Evolutionary conservation across 2,888 invertebrate genomes (phyloP), one percentile per base, ranked within the genome.

Genomic region (Sphinx pinastri): DNA sequence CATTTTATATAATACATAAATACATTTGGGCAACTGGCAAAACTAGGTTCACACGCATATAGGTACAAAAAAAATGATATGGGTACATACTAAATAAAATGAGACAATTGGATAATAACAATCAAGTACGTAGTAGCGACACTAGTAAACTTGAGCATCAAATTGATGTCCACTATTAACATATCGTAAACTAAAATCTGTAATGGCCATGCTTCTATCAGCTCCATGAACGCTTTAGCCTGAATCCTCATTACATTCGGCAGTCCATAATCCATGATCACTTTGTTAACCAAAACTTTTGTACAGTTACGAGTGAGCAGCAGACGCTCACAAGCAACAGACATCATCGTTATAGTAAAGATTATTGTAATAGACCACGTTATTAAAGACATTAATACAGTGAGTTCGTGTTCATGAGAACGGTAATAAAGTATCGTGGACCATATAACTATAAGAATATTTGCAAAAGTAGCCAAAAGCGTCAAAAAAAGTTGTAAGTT

Each of bases 101-200:
- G 87, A 38, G 84, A 84, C 52, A 88, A 79, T 79, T 91, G 91
- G 71, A 90, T 83, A 31, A 89, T 84, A 14, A 90, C 82, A 77
- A 91, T 88, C 68, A 90, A 81, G 73, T 88, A 91, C 0, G 90
- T 88, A 0, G 90, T 88, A 19, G 88, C 84, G 2, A 89, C 84
- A 71, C 88, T 89, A 63, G 89, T 82, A 71, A 89, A 90, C 70
- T 88, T 89, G 2, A 90, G 76, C 78, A 89, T 84, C 13, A 91
- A 74, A 0, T 86, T 86, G 47, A 90, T 82, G 71, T 91, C 88
- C 2, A 91, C 81, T 4, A 85, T 78, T 72, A 89, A 87, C 86
- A 91, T 86, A 70, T 88, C 85, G 59, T 85, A 90, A 13, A 87
- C 78, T 38, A 74, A 82, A 16, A 87, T 80, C 0, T 79, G 75